phyloP scores from a whole-genome alignment of 1,140 invertebrate species.

The Neelides sp. region DNA sequence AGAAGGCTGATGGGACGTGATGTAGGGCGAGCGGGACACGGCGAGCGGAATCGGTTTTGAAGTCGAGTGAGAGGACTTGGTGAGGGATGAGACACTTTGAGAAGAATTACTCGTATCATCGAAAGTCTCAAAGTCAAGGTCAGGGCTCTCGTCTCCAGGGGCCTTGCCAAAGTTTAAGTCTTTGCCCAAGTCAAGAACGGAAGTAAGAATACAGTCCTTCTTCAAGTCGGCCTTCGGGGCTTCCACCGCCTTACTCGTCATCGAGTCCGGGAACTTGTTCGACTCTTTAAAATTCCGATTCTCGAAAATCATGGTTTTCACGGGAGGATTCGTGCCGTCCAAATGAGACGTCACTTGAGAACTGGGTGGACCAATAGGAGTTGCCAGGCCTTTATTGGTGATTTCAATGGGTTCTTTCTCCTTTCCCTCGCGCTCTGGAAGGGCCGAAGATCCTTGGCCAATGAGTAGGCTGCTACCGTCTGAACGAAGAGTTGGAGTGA shows the following conservation, averaged over 20 bases:
- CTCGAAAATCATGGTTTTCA: constrained; percentile 26
- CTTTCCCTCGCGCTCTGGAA: background rate
- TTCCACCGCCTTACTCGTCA: background rate
- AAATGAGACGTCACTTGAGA: background rate
- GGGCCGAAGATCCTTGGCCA: background rate
- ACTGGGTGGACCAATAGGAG: background rate
- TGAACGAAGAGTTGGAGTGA: constrained; percentile 9
- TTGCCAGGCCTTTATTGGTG: background rate
- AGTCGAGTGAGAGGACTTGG: background rate
- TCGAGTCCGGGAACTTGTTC: background rate
- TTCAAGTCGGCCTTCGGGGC: constrained; percentile 10
- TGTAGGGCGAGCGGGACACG: too few species aligned
- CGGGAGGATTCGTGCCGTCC: constrained; percentile 11
- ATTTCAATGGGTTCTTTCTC: constrained; percentile 14
- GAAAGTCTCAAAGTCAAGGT: constrained; percentile 22
- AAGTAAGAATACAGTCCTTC: constrained; percentile 6
- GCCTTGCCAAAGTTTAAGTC: constrained; percentile 18
- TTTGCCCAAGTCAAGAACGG: constrained; percentile 10
- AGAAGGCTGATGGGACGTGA: constrained; percentile 19
- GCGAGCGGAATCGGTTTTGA: too few species aligned
- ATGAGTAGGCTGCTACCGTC: constrained; percentile 4
- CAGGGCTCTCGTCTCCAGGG: constrained; percentile 12
- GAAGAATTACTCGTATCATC: constrained; percentile 9
- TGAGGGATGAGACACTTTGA: constrained; percentile 8
- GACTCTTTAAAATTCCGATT: constrained; percentile 24